These are phyloP conservation scores for Noctuana brunneofusca DNA, from an alignment of 2,888 invertebrate species.

Conservation along the genomic window DNA sequence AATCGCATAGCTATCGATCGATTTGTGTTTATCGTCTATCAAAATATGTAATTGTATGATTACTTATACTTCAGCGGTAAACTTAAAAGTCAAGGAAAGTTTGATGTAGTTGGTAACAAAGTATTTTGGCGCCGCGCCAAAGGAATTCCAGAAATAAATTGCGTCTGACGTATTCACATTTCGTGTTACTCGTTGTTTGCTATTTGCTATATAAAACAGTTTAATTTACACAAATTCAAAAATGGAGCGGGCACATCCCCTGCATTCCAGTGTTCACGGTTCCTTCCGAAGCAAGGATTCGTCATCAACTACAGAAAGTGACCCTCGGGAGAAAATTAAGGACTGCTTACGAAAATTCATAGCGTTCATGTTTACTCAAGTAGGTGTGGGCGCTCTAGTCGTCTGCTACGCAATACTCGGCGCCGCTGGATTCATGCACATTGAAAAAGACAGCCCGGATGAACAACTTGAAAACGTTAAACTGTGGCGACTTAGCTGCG, in stretches of 20 bases:
- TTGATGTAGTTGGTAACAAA: not conserved
- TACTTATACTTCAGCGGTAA: not conserved
- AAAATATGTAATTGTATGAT: not conserved
- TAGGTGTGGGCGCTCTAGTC: slow-evolving; percentile 93
- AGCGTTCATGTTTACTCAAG: slow-evolving; percentile 96
- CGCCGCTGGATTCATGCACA: slow-evolving; percentile 90
- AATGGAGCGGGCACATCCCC: slow-evolving; percentile 68
- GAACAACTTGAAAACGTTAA: slow-evolving; percentile 77
- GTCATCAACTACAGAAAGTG: slow-evolving; percentile 85
- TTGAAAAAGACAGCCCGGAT: slow-evolving; percentile 86
- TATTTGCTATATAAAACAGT: slow-evolving; percentile 23
- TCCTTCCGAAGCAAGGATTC: slow-evolving; percentile 86
- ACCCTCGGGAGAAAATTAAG: slow-evolving; percentile 89
- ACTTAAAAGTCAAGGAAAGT: not conserved
- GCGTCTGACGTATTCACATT: slow-evolving; percentile 42
- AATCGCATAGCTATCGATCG: not conserved
- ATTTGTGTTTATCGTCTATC: not conserved
- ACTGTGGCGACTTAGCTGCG: slow-evolving; percentile 80
- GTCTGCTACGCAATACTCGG: slow-evolving; percentile 94
- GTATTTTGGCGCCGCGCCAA: slow-evolving; percentile 63
- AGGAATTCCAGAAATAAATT: slow-evolving; percentile 65
- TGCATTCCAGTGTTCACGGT: slow-evolving; percentile 77
- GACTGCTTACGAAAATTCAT: slow-evolving; percentile 93
- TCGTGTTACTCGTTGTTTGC: slow-evolving; percentile 33
- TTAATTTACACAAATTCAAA: slow-evolving; percentile 12